Evolutionary conservation across 2,113 vertebrate species (phyloP), one percentile per base, ranked within the genome.

Genomic region (Thalassoma bifasciatum): DNA sequence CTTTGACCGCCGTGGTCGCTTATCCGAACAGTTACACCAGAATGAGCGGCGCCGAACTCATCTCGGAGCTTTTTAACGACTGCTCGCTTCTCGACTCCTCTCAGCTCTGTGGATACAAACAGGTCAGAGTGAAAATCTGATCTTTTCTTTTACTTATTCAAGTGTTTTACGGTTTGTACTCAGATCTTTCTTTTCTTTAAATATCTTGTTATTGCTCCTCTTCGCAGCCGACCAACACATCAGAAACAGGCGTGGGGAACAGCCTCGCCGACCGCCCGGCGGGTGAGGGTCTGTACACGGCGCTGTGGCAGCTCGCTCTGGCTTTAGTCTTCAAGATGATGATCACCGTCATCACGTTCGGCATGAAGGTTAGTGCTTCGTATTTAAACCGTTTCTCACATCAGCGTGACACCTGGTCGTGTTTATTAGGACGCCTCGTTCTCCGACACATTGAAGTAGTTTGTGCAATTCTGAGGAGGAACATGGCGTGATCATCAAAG

Each of bases 61-160:
- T 99, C 80, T 98, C 97, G 0, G 97, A 99, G 90, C 95, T 99
- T 38, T 99, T 99, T 90, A 99, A 99, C 0, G 97, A 99, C 94
- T 99, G 98, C 52, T 95, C 97, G 0, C 94, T 98, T 63, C 79
- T 99, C 34, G 96, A 99, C 88, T 97, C 96, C 0, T 99, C 98
- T 26, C 93, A 97, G 89, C 97, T 99, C 78, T 99, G 98, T 1
- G 95, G 97, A 86, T 98, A 99, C 1, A 64, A 89, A 10, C 90
- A 87, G 89, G 90, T 92, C 14, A 2, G 9, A 3, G 12, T 40
- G 38, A 40, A 3, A 9, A 40, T 10, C 30, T 6, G 30, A 30
- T 40, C 10, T 14, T 14, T 14, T 3, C 14, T 46, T 46, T 7
- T 19, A 17, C 17, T 17, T 4, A 1, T 46, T 19, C 2, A 16